Conservation (phyloP, 2,113 vertebrate genomes). For the Dromaius novaehollandiae region DNA sequence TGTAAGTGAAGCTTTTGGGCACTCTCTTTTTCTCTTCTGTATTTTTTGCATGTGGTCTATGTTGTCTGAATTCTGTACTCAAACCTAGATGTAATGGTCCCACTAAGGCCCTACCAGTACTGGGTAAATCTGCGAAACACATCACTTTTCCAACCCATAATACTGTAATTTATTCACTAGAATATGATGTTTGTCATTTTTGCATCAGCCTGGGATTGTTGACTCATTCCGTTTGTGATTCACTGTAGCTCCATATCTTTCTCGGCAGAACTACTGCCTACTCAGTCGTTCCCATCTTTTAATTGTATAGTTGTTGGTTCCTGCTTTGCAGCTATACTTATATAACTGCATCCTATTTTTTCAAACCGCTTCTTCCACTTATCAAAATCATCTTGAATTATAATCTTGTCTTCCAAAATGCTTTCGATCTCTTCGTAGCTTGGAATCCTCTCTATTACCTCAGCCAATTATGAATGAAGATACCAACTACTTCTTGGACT, state of each 20-base stretch:
- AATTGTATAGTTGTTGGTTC: conserved; percentile 50
- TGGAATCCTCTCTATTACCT: neutral
- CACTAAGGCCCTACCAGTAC: neutral
- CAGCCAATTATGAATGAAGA: neutral
- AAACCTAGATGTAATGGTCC: neutral
- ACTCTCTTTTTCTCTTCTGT: neutral
- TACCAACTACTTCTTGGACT: neutral
- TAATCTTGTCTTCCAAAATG: neutral
- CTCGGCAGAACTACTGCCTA: conserved; percentile 61
- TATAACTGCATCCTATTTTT: conserved; percentile 51
- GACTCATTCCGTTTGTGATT: conserved; percentile 64
- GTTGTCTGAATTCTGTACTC: neutral
- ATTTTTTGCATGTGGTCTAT: neutral
- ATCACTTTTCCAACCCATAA: neutral
- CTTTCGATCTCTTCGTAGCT: neutral
- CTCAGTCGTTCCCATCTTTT: conserved; percentile 67
- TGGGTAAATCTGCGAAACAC: neutral
- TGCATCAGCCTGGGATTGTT: conserved; percentile 51
- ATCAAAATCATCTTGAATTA: neutral
- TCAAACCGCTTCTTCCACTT: conserved; percentile 29
- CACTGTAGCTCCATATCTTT: conserved; percentile 33
- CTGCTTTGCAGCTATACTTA: conserved; percentile 62
- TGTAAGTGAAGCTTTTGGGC: neutral
- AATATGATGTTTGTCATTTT: conserved; percentile 36
- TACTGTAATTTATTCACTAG: neutral